Conservation (phyloP, 2,113 vertebrate species). For the Oncorhynchus gorbuscha region DNA sequence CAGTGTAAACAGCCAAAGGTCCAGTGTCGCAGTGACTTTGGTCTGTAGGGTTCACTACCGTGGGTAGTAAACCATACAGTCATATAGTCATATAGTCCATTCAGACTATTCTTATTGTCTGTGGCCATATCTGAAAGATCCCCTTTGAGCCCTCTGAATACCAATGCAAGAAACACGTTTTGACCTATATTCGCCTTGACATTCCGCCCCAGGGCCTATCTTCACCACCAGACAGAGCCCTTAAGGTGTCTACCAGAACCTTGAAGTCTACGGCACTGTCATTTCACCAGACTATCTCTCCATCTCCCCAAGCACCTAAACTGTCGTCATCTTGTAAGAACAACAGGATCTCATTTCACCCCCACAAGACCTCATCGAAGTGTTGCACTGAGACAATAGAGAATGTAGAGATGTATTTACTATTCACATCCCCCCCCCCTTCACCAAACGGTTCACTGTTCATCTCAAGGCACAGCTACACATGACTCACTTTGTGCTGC, state of each 20-base stretch:
- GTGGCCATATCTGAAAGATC: neutral
- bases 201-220: neutral
- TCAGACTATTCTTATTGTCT: neutral
- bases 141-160: neutral
- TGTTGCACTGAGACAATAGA: neutral
- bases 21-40: neutral
- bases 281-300: too few relatives aligned
- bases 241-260: neutral
- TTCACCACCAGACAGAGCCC: slow-evolving; percentile 47
- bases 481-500: slow-evolving; percentile 2
- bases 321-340: too few relatives aligned
- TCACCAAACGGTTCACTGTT: neutral
- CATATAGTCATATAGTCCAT: neutral
- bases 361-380: neutral
- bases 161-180: neutral
- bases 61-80: too few relatives aligned
- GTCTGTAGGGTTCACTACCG: neutral
- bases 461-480: neutral
- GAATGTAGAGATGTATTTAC: neutral
- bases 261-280: neutral
- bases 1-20: neutral
- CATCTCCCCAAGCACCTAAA: neutral
- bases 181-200: neutral
- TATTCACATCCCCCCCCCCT: neutral
- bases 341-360: neutral